phyloP scores from a whole-genome alignment of 2,888 invertebrate species.

The Pristionchus exspectatus region DNA sequence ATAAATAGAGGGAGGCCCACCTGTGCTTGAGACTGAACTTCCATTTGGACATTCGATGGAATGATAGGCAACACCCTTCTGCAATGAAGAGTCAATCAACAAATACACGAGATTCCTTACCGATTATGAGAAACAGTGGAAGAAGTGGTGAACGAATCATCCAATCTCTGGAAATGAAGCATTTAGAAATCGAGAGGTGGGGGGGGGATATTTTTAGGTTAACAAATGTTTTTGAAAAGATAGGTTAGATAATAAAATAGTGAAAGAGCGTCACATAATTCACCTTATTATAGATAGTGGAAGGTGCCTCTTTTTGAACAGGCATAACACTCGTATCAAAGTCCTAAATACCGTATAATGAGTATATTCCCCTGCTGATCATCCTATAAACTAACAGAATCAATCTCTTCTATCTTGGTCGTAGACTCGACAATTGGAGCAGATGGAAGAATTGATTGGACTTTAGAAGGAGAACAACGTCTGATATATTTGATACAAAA shows the following conservation, averaged over 20 bases:
- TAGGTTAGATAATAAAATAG: no score
- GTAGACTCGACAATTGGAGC: conserved; percentile 20
- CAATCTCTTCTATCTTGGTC: conserved; percentile 42
- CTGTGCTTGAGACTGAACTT: neutral
- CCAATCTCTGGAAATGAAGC: neutral
- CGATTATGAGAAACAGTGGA: neutral
- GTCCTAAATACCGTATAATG: neutral
- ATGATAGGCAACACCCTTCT: neutral
- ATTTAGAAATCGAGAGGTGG: neutral
- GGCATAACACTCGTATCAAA: neutral
- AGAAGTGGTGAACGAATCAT: neutral
- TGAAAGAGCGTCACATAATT: neutral
- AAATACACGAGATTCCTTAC: neutral
- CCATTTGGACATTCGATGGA: neutral
- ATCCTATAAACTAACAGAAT: neutral
- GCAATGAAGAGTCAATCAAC: neutral
- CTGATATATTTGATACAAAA: neutral
- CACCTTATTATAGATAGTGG: neutral
- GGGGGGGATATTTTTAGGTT: no score
- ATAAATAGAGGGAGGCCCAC: neutral
- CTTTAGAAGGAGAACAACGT: neutral
- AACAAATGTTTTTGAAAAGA: neutral
- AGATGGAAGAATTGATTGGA: neutral
- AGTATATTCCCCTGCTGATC: neutral
- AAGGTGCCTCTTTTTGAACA: neutral